Evolutionary conservation across 1,140 invertebrate genomes (phyloP).

Genomic region (Ylistrum balloti): DNA sequence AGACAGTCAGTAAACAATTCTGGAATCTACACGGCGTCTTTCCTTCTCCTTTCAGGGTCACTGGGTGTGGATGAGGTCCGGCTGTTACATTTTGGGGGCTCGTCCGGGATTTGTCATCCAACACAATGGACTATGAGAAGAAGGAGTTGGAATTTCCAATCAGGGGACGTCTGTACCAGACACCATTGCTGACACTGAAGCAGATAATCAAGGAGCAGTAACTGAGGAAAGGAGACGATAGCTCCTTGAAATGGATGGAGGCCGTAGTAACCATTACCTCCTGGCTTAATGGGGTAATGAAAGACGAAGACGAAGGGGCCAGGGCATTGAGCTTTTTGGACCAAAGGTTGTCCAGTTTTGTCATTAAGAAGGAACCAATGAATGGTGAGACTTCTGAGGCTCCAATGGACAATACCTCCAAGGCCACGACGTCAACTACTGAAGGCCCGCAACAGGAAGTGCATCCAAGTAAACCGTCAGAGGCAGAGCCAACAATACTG

Average conservation of each 20-base stretch:
- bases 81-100: conserved; percentile 42
- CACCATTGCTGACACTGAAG: not conserved
- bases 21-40: too few relatives aligned
- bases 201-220: not conserved
- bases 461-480: not conserved
- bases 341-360: not conserved
- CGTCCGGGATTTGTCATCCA: conserved; percentile 17
- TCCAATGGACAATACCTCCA: not conserved
- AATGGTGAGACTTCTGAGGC: not conserved
- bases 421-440: too few relatives aligned
- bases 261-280: not conserved
- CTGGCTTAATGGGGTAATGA: too few relatives aligned
- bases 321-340: too few relatives aligned
- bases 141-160: not conserved
- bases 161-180: not conserved
- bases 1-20: too few relatives aligned
- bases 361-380: not conserved
- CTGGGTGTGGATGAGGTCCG: too few relatives aligned
- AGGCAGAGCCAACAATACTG: not conserved
- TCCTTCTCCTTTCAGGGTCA: too few relatives aligned
- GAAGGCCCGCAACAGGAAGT: not conserved
- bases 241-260: not conserved
- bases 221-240: not conserved
- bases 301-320: too few relatives aligned
- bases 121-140: not conserved